Evolutionary conservation across 2,888 invertebrate species (phyloP), one percentile per base, ranked within the genome.

Genomic region (Leptarthrus brevirostris): DNA sequence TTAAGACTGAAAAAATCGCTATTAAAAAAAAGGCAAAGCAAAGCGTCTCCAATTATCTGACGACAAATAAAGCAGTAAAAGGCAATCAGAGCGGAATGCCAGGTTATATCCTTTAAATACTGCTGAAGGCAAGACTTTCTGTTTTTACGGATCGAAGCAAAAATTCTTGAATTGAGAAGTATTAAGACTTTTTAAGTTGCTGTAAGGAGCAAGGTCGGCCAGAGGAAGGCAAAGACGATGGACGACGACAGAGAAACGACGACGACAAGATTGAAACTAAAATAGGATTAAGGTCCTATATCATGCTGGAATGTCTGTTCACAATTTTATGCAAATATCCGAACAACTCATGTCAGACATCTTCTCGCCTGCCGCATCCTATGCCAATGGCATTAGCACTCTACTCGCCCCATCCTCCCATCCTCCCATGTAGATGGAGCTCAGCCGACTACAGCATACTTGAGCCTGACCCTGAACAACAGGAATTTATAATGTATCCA

Each of bases 321-420:
- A 64, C 40, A 64, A 44, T 64, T 64, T 64, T 64, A 64, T 64
- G 64, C 64, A 64, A 64, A 64, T 64, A 64, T 64, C 64, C n/a
- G 44, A 26, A 40, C 64, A 64, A 64, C 44, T 64, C 44, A 64
- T 64, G 64, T 64, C 47, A 64, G 47, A 34, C 64, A 40, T 40
- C n/a, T 44, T 10, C 64, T 40, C 18, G 34, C 18, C 56, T 14
- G 56, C 10, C 56, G 10, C 56, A 56, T 56, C 30, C 56, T 1
- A 22, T n/a, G 10, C 22, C 1, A 30, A 16, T 18, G 34, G 36
- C 40, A 61, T 30, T 30, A 30, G 4, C 1, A 0, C 8, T 30
- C 5, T 30, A 6, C 30, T 30, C 30, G 5, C 30, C 30, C 30
- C 4, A 10, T 22, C 12, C 61, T 8, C 36, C 10, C 61, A 40